A percentile compares a stretch with the other conserved stretches of the same genome.
Evolutionary conservation across 35 echinoderm and acorn worm genomes (phyloP).

Genomic region (Amphiura filiformis): DNA sequence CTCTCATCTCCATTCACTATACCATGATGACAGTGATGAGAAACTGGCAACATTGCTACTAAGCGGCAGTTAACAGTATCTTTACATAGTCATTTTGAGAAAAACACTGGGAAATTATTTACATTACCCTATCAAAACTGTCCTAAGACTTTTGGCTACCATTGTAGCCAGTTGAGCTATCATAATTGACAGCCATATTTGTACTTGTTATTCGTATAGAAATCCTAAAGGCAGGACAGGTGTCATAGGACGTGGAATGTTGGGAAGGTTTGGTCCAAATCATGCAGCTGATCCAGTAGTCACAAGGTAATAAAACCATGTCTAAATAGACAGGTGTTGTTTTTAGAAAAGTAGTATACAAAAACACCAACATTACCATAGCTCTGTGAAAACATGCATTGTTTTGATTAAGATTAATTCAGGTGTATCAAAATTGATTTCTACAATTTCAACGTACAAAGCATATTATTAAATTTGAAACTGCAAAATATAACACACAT

Average conservation of each 20-base stretch:
- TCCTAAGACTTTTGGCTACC: not conserved
- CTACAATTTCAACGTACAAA: not conserved
- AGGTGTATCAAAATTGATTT: too few species aligned
- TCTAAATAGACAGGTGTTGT: not conserved
- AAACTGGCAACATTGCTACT: not conserved
- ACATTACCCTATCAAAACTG: too few species aligned
- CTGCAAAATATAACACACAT: not conserved
- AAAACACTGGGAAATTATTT: not conserved
- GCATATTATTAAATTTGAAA: not conserved
- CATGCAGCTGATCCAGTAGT: constrained; percentile 95
- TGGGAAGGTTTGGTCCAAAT: constrained; percentile 94
- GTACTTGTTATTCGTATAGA: constrained; percentile 24
- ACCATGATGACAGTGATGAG: not conserved
- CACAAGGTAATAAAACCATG: constrained; percentile 56
- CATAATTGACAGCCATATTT: not conserved
- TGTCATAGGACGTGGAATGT: constrained; percentile 64
- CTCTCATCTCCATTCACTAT: not conserved
- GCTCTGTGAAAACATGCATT: not conserved
- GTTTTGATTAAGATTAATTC: not conserved
- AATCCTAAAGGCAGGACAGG: constrained; percentile 94
- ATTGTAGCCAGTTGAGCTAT: not conserved
- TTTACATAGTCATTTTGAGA: not conserved
- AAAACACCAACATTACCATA: not conserved
- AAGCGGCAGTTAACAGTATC: not conserved
- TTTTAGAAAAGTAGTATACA: not conserved